Evolutionary conservation across 2,888 invertebrate species (phyloP).

Genomic region (Epirrita christyi): DNA sequence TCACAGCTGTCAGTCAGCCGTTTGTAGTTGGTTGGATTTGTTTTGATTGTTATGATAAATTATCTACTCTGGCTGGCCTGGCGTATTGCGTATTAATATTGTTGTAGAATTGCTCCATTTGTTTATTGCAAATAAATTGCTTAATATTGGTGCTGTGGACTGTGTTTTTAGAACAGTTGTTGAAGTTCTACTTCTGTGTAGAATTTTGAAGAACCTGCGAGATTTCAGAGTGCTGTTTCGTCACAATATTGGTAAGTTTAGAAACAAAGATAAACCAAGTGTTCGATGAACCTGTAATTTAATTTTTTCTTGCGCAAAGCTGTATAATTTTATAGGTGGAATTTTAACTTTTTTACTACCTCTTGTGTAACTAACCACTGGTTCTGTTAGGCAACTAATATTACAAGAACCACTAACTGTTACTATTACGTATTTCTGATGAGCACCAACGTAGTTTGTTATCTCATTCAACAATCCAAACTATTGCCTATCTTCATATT

Average conservation of each 20-base stretch:
- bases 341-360: neutral
- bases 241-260: slow-evolving; percentile 12
- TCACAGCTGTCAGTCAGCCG: neutral
- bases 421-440: neutral
- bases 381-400: slow-evolving; percentile 5
- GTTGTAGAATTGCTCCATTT: slow-evolving; percentile 13
- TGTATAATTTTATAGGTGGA: neutral
- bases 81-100: neutral
- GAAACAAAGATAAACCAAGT: neutral
- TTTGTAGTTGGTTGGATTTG: neutral
- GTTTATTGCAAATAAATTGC: slow-evolving; percentile 20
- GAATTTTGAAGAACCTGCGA: slow-evolving; percentile 10
- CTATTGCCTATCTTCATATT: neutral
- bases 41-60: neutral
- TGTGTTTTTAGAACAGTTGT: slow-evolving; percentile 3
- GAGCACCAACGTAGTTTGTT: neutral
- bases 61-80: neutral
- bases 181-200: slow-evolving; percentile 1
- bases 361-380: slow-evolving; percentile 13
- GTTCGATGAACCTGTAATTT: neutral
- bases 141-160: slow-evolving; percentile 3
- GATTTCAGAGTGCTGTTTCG: neutral
- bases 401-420: neutral
- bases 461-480: neutral
- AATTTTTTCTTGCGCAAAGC: neutral